Evolutionary conservation across 2,797 vertebrate genomes (phyloP).

Genomic region (Ataeniobius toweri): DNA sequence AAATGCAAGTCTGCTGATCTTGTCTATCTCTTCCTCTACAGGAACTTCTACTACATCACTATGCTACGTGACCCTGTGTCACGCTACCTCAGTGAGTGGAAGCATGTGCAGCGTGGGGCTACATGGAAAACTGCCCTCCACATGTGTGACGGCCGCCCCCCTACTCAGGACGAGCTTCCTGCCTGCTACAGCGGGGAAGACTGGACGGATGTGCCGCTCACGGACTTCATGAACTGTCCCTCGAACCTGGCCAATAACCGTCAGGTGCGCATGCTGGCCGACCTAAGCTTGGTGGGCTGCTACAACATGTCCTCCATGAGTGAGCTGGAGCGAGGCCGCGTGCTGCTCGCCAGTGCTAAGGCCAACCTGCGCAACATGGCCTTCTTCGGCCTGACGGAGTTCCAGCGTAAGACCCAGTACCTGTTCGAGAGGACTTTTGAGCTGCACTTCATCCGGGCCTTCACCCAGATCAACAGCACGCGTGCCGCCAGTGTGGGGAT

Average conservation of each 20-base stretch:
- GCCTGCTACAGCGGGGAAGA: slow-evolving; percentile 91
- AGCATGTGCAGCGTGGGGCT: slow-evolving; percentile 94
- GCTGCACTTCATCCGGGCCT: slow-evolving; percentile 93
- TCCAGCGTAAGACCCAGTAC: slow-evolving; percentile 96
- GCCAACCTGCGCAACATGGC: slow-evolving; percentile 95
- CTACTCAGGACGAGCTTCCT: slow-evolving; percentile 91
- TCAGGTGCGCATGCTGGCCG: slow-evolving; percentile 96
- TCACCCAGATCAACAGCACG: slow-evolving; percentile 94
- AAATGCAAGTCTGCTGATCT: neutral
- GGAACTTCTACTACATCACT: slow-evolving; percentile 98
- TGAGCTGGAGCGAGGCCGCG: slow-evolving; percentile 85
- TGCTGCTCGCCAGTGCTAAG: slow-evolving; percentile 92
- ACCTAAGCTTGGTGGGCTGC: slow-evolving; percentile 87
- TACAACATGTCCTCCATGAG: slow-evolving; percentile 89
- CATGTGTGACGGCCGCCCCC: slow-evolving; percentile 92
- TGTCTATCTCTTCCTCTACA: slow-evolving; percentile 59
- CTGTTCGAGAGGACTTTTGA: slow-evolving; percentile 96
- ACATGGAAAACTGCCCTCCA: slow-evolving; percentile 97
- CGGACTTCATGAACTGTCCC: slow-evolving; percentile 92
- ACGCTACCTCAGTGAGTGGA: slow-evolving; percentile 96
- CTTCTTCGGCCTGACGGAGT: slow-evolving; percentile 94
- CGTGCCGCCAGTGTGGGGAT: slow-evolving; percentile 92
- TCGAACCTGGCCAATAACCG: slow-evolving; percentile 95
- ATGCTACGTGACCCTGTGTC: slow-evolving; percentile 95
- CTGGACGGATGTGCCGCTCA: slow-evolving; percentile 91